phyloP scores from a whole-genome alignment of 2,888 invertebrate species.

The Polymixis lichenea region DNA sequence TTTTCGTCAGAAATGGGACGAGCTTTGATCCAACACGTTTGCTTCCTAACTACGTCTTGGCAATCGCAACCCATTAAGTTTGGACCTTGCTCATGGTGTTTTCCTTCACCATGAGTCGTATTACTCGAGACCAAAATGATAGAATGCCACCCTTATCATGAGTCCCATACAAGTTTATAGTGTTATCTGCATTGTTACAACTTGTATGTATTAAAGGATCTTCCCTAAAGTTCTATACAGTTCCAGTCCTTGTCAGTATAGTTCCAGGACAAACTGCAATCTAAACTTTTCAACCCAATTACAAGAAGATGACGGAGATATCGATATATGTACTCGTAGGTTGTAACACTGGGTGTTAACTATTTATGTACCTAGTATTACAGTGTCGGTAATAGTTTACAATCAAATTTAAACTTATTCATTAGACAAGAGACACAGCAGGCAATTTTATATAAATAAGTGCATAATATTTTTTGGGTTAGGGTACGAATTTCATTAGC shows the following conservation, averaged over 20 bases:
- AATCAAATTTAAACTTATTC: no score
- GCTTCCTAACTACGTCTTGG: neutral
- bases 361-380: neutral
- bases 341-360: neutral
- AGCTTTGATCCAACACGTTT: constrained; percentile 13
- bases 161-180: neutral
- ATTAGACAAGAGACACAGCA: no score
- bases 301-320: neutral
- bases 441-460: no score
- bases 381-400: no score
- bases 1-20: neutral
- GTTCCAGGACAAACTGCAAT: constrained; percentile 12
- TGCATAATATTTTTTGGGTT: no score
- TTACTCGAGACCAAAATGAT: neutral
- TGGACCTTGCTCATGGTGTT: neutral
- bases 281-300: constrained; percentile 26
- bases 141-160: neutral
- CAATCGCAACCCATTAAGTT: neutral
- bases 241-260: no score
- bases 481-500: no score
- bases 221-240: neutral
- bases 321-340: neutral
- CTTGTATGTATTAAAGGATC: neutral
- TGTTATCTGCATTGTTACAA: neutral
- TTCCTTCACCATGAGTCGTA: neutral